phyloP scores from a whole-genome alignment of 2,797 vertebrate species.

The Epinephelus malabaricus region DNA sequence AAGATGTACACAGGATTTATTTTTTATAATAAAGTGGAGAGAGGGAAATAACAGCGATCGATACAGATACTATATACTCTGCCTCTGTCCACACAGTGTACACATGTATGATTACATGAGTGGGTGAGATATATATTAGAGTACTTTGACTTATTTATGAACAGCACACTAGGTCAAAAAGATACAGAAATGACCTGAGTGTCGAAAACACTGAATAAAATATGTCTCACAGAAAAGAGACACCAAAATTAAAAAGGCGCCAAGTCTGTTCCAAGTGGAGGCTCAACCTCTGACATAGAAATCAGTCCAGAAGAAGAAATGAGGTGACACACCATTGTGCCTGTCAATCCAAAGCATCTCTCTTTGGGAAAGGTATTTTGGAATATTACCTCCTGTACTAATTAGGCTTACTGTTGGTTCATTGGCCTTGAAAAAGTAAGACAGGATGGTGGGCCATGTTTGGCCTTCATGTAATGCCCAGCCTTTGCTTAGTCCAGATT shows the following conservation, averaged over 20 bases:
- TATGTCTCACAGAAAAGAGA: not conserved
- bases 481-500: not conserved
- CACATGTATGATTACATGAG: conserved; percentile 26
- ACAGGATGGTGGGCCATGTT: not conserved
- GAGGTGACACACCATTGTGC: not conserved
- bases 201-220: conserved; percentile 8
- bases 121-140: not conserved
- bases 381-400: not conserved
- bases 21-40: conserved; percentile 60
- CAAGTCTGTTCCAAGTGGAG: not conserved
- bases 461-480: not conserved
- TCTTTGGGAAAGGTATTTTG: not conserved
- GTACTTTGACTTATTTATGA: conserved; percentile 31
- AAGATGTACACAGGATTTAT: conserved; percentile 53
- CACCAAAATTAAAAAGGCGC: not conserved
- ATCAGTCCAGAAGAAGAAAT: not conserved
- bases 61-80: conserved; percentile 43
- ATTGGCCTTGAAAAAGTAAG: not conserved
- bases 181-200: not conserved
- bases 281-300: not conserved
- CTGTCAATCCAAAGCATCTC: not conserved
- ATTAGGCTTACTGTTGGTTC: not conserved
- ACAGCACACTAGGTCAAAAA: not conserved
- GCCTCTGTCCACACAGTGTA: conserved; percentile 1
- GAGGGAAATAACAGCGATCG: conserved; percentile 47